Percentiles rank a stretch among this genome's conserved stretches.
phyloP scores from a whole-genome alignment of 2,888 invertebrate species.

The Hanleya hanleyi region DNA sequence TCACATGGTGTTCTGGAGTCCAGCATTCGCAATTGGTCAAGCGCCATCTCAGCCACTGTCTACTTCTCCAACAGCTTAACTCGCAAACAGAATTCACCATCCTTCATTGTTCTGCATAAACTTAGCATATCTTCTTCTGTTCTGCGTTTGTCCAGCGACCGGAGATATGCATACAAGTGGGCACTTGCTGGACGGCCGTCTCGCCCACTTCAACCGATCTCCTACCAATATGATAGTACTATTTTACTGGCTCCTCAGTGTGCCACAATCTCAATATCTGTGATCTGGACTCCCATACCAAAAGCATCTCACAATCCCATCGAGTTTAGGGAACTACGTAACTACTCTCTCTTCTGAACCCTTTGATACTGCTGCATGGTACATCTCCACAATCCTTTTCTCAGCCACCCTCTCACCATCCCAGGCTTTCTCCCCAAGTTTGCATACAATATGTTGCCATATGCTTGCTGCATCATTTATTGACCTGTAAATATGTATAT shows the following conservation, averaged over 20 bases:
- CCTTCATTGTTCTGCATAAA: too few relatives aligned
- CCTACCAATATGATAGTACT: slow-evolving; percentile 7
- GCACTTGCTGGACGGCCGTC: background rate
- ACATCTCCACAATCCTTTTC: background rate
- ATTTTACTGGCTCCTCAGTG: slow-evolving; percentile 1
- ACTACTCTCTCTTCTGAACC: background rate
- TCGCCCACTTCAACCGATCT: background rate
- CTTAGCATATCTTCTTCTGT: too few relatives aligned
- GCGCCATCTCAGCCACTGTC: too few relatives aligned
- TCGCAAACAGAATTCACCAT: too few relatives aligned
- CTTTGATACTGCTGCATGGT: background rate
- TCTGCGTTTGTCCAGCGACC: background rate
- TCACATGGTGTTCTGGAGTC: too few relatives aligned
- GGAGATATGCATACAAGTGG: background rate
- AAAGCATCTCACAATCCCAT: background rate
- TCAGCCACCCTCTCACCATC: background rate
- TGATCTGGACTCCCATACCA: slow-evolving; percentile 8
- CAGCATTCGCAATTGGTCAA: too few relatives aligned
- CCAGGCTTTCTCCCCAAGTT: background rate
- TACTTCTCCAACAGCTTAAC: too few relatives aligned
- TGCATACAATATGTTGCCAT: background rate
- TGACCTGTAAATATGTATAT: background rate
- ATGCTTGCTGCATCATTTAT: background rate
- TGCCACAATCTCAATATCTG: background rate
- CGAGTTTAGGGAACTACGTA: background rate